Conservation (phyloP, 2,113 vertebrate species). For the Grallaria varia region DNA sequence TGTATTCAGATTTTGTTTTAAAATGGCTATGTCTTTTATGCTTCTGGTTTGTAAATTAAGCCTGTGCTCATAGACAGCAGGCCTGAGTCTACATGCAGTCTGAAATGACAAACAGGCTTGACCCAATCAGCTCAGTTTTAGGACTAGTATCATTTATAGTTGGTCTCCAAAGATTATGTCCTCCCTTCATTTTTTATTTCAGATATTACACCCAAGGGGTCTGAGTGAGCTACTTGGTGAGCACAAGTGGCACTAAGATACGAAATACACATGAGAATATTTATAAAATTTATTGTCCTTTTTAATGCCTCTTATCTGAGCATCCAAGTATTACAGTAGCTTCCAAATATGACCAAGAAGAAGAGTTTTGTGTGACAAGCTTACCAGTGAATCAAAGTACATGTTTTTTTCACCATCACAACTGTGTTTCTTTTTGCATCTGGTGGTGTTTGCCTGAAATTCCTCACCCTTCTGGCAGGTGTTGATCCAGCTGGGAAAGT, state of each 20-base stretch:
- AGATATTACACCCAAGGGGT: background rate
- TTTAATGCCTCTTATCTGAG: background rate
- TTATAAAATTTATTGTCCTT: background rate
- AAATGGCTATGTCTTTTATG: background rate
- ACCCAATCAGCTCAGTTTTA: background rate
- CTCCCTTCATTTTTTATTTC: background rate
- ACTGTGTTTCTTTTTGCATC: background rate
- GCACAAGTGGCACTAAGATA: background rate
- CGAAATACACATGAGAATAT: background rate
- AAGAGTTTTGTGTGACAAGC: background rate
- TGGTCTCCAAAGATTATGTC: background rate
- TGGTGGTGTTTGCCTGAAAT: background rate
- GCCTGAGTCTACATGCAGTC: background rate
- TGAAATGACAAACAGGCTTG: background rate
- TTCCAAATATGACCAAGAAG: background rate
- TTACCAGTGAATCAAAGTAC: background rate
- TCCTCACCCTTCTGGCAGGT: background rate
- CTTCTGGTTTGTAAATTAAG: background rate
- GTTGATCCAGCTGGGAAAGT: background rate
- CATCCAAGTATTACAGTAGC: background rate
- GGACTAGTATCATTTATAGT: background rate
- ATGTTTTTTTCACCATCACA: background rate
- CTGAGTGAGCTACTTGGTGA: background rate
- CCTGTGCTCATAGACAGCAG: background rate
- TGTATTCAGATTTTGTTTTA: background rate